Base-by-base conservation (phyloP, 2,888 invertebrate genomes). In the Lomographa bimaculata region DNA sequence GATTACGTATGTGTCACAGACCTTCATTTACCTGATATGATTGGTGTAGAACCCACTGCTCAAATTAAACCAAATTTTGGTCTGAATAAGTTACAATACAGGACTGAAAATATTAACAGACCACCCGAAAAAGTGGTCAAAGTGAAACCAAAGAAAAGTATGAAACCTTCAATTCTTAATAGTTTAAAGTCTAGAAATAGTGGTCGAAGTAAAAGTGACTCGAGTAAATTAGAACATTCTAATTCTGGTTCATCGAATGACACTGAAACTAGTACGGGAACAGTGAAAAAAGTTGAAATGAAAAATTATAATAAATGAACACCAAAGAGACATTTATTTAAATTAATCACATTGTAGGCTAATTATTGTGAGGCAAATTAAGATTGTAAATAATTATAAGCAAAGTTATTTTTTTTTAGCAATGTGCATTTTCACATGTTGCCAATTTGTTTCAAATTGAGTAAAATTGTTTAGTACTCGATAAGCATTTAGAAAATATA, bases 211-310 rank as follows among this genome's bases (percentile, higher is more conserved):
- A 77, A 71, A 54, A 56, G 45, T 60, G 75, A 72, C 64, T 44
- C 57, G 28, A 71, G 59, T 41, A 77, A 75, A 53, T 66, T 82
- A 52, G 87, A 89, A 62, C 83, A 90, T 73, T 91, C 91, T 5
- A 90, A 89, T 65, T 91, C 91, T 4, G 91, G 91, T 45, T 92
- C 90, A 4, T 90, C 92, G 0, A 91, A 91, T 60, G 90, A 90
- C 43, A 90, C 90, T 19, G 89, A 87, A 71, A 72, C 82, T 3
- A 90, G 89, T 64, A 89, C 89, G 5, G 89, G 84, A 0, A 90
- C 90, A 16, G 89, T 90, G 0, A 84, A 71, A 56, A 80, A 76
- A 60, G 69, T 84, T 1, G 76, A 79, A 44, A 27, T 77, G 7
- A 76, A 71, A 54, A 75, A 41, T n/a, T 28, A 40, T 17, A 29